A percentile compares a stretch with the other conserved stretches of the same genome.
Evolutionary conservation across 2,797 vertebrate species (phyloP).

Genomic region (Hydrophis major): DNA sequence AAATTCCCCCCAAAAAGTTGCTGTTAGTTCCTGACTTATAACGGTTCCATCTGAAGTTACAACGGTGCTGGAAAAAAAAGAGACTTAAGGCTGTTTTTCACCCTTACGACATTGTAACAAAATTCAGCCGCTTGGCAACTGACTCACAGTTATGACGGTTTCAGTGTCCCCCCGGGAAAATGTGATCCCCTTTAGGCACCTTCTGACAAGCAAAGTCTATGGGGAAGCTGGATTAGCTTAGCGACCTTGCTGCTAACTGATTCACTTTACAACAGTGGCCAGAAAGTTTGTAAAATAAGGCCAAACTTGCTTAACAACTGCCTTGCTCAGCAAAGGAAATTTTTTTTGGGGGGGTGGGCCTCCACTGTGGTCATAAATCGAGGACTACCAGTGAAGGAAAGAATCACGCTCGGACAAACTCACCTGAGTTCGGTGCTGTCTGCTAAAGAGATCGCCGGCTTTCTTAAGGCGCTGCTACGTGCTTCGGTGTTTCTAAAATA

Average conservation of each 20-base stretch:
- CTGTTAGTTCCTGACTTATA: not conserved
- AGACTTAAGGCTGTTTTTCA: not conserved
- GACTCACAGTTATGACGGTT: not conserved
- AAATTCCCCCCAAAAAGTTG: not conserved
- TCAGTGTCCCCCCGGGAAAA: rapidly evolving
- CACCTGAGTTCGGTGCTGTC: slow-evolving; percentile 97
- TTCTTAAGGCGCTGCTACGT: slow-evolving; percentile 88
- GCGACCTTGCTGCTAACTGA: not conserved
- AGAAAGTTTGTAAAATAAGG: not conserved
- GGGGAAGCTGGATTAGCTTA: not conserved
- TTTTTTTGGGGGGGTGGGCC: not conserved
- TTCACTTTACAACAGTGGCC: not conserved
- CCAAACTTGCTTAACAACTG: not conserved
- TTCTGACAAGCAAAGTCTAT: not conserved
- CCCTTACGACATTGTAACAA: not conserved
- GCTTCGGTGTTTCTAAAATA: slow-evolving; percentile 89
- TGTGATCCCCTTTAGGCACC: not conserved
- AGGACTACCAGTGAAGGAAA: not conserved
- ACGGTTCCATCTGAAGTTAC: not conserved
- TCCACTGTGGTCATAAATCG: not conserved
- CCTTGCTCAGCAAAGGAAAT: not conserved
- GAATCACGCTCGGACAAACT: not conserved
- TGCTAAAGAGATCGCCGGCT: slow-evolving; percentile 93
- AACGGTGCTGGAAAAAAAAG: not conserved
- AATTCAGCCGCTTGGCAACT: not conserved